phyloP scores from a whole-genome alignment of 2,888 invertebrate genomes.

The Diarsia dahlii region DNA sequence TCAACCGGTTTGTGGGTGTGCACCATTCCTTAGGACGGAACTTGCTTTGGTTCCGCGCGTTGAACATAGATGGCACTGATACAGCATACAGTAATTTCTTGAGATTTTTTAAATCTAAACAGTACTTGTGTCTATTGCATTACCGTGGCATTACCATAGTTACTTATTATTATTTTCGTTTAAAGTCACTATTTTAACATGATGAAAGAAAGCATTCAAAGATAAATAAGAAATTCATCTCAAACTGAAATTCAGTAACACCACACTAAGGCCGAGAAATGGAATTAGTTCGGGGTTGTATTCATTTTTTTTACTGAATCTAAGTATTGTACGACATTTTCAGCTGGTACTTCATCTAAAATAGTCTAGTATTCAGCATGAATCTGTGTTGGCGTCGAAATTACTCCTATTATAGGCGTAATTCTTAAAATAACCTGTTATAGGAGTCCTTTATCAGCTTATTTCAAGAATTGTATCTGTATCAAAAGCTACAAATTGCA shows the following conservation, averaged over 20 bases:
- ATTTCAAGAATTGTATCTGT: background rate
- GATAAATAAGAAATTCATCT: background rate
- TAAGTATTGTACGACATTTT: conserved; percentile 5
- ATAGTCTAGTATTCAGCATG: background rate
- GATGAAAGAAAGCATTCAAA: background rate
- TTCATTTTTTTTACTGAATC: no score
- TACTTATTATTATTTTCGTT: background rate
- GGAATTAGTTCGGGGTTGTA: no score
- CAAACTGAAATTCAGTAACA: background rate
- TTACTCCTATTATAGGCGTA: background rate
- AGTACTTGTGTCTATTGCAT: background rate
- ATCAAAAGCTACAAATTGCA: background rate
- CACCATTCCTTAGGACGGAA: conserved; percentile 6
- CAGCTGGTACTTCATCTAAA: no score
- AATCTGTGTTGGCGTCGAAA: background rate
- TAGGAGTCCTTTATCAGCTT: background rate
- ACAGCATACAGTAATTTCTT: background rate
- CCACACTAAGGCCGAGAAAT: background rate
- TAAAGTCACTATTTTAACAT: background rate
- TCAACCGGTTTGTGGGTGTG: conserved; percentile 7
- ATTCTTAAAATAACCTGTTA: no score
- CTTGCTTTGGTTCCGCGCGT: conserved; percentile 45
- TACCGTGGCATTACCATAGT: no score
- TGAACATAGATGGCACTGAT: conserved; percentile 75
- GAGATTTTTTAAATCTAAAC: background rate